Evolutionary conservation across 2,797 vertebrate species (phyloP), one percentile per base, ranked within the genome.

Genomic region (Tadarida brasiliensis): DNA sequence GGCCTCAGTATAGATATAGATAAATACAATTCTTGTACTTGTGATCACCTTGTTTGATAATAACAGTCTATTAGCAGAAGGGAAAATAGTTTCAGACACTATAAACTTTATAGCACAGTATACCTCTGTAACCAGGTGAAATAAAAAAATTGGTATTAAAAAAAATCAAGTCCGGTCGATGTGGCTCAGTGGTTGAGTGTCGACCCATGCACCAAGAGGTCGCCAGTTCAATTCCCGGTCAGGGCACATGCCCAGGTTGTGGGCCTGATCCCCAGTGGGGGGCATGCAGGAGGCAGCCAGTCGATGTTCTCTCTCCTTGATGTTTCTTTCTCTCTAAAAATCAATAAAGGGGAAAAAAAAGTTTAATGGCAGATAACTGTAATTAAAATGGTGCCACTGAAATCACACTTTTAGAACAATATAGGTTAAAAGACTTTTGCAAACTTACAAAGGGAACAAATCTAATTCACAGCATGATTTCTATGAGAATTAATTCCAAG

Each of bases 401-500:
- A 63, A 73, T n/a, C 4, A 33, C 51, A n/a, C 63, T 65, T 90
- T 14, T 9, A 56, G 61, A 95, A 87, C 10, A 83, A 77, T 71
- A 39, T 26, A 78, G 39, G 76, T 68, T 86, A 91, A 73, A 67
- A 71, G 35, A 61, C 19, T 54, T 86, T 65, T 61, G 77, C 76
- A 92, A 85, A 83, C 16, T 74, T 92, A 17, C 7, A 73, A 82
- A 14, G 54, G 15, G 19, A 90, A 71, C 80, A 44, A 63, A 49
- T 88, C 56, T 80, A 67, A 82, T 35, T 90, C 73, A 90, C 22
- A 82, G 39, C 11, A 77, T 56, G 22, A 71, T 30, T 84, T 92
- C 71, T 90, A 87, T 30, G 67, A 85, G 51, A 91, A 63, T 95
- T 87, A 94, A 57, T 78, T 91, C 28, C 76, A 94, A 92, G 76